Percentiles rank a stretch among this genome's conserved stretches.
Evolutionary conservation across 1,140 invertebrate genomes (phyloP).

Genomic region (Diuraphis noxia): DNA sequence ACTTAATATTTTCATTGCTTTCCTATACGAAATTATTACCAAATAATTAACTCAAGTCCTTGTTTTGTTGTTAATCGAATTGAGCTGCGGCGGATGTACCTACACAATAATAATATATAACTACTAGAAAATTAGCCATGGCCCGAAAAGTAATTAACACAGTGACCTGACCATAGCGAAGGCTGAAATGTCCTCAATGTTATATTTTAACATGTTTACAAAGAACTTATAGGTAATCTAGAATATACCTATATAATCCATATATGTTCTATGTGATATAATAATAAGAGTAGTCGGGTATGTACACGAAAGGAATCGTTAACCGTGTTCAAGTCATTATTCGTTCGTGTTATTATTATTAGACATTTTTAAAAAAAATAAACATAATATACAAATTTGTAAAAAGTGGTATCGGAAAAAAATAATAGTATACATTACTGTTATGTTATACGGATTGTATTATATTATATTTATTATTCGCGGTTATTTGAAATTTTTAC

Average conservation of each 20-base stretch:
- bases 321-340: background rate
- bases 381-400: background rate
- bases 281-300: background rate
- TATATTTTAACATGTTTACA: conserved; percentile 13
- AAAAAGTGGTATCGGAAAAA: background rate
- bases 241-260: background rate
- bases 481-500: background rate
- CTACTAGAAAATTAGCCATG: conserved; percentile 21
- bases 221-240: background rate
- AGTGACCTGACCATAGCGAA: conserved; percentile 16
- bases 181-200: conserved; percentile 22
- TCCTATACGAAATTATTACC: no score
- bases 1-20: background rate
- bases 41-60: background rate
- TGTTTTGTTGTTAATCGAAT: background rate
- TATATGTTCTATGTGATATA: background rate
- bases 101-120: background rate
- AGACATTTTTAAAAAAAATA: background rate
- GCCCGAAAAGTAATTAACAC: conserved; percentile 34
- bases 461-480: background rate
- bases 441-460: background rate
- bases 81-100: background rate
- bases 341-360: background rate
- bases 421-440: background rate
- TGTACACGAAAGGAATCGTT: background rate